Evolutionary conservation across 2,888 invertebrate species (phyloP), one percentile per base, ranked within the genome.

Genomic region (Sphaerophoria rueppellii): DNA sequence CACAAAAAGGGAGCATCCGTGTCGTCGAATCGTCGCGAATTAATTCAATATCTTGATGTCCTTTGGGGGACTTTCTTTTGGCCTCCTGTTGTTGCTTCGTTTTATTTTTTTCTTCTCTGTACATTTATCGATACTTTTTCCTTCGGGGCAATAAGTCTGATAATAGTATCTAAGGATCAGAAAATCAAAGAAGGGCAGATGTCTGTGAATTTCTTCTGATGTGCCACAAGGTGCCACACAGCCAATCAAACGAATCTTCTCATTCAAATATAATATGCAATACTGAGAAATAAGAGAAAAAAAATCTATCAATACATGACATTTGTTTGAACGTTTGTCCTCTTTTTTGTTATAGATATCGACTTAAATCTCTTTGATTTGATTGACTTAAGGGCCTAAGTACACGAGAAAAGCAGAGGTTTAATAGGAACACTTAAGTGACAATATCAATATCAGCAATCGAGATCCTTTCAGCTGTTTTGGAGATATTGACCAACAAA

Each of bases 31-130:
- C 46, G 61, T 55, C 65, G 61, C 65, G 35, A 43, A 58, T 72
- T 81, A 75, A 81, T 65, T 81, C 75, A 81, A 81, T 71, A 81
- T 71, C 71, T 71, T 37, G 37, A 65, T 81, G 70, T 70, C 80
- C 75, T 81, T 65, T 72, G 54, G 72, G 58, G 75, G 55, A 54
- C 48, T 72, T 82, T 77, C 2, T 9, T 24, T 24, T n/a, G 72
- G 60, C 77, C 65, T 67, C 58, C 48, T 76, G 67, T 67, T 77
- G 65, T n/a, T 24, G 24, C 24, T 24, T 58, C 37, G 72, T 54
- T 69, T 4, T 7, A 11, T 43, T 43, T 43, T 43, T 43, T 43
- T 43, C 12, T 43, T 9, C 12, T 43, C 12, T 40, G 40, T 40
- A 9, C 6, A 9, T 40, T 82, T 82, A 82, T 82, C 76, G 71